phyloP scores from a whole-genome alignment of 1,140 invertebrate genomes.

The Heterodera carotae region DNA sequence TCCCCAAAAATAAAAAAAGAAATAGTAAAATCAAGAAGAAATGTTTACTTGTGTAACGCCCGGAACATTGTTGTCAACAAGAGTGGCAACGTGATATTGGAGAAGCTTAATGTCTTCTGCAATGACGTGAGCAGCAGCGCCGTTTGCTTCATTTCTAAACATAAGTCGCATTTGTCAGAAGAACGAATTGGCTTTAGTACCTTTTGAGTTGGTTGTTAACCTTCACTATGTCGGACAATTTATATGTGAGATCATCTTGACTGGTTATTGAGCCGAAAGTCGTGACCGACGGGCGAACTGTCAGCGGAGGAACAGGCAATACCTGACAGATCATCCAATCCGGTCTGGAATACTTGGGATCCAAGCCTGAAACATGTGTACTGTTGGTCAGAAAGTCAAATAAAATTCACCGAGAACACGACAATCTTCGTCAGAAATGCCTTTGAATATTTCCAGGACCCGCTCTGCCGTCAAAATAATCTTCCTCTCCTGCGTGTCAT shows the following conservation, averaged over 20 bases:
- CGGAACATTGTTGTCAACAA: slow-evolving; percentile 98
- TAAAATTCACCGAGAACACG: slow-evolving; percentile 75
- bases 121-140: slow-evolving; percentile 93
- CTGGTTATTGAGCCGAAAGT: slow-evolving; percentile 98
- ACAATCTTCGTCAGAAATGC: slow-evolving; percentile 95
- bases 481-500: slow-evolving; percentile 89
- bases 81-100: slow-evolving; percentile 96
- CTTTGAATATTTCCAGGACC: slow-evolving; percentile 93
- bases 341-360: slow-evolving; percentile 79
- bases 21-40: not conserved
- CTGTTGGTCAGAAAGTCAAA: slow-evolving; percentile 70
- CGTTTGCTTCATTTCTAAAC: slow-evolving; percentile 87
- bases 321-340: slow-evolving; percentile 99
- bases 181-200: slow-evolving; percentile 17
- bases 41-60: slow-evolving; percentile 79
- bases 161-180: not conserved
- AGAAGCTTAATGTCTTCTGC: slow-evolving; percentile 95
- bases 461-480: slow-evolving; percentile 87
- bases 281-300: slow-evolving; percentile 89
- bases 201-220: slow-evolving; percentile 86
- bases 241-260: slow-evolving; percentile 97
- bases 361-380: slow-evolving; percentile 59
- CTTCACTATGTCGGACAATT: slow-evolving; percentile 97
- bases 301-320: slow-evolving; percentile 90
- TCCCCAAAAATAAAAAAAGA: not conserved